phyloP scores from a whole-genome alignment of 2,113 vertebrate genomes.

The Turdus rufiventris region DNA sequence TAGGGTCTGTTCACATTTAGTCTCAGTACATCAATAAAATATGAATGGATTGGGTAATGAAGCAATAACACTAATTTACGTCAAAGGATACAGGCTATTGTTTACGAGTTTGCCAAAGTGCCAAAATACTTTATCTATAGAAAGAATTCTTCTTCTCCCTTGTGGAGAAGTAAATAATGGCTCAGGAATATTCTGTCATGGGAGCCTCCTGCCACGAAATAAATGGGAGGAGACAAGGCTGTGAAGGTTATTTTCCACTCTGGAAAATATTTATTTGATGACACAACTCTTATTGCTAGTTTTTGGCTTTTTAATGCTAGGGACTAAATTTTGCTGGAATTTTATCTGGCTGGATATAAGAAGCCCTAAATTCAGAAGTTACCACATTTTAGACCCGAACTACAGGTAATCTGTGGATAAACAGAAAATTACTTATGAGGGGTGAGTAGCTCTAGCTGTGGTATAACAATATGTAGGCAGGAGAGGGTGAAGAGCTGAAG shows the following conservation, averaged over 20 bases:
- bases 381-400: not conserved
- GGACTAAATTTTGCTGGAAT: not conserved
- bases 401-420: not conserved
- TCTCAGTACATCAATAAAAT: constrained; percentile 65
- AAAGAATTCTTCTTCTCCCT: constrained; percentile 12
- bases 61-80: constrained; percentile 61
- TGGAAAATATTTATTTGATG: not conserved
- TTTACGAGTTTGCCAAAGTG: constrained; percentile 38
- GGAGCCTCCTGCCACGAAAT: not conserved
- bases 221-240: not conserved
- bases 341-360: not conserved
- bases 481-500: not conserved
- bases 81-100: constrained; percentile 40
- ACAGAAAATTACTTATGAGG: not conserved
- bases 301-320: not conserved
- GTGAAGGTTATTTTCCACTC: not conserved
- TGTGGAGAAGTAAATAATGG: not conserved
- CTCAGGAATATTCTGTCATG: not conserved
- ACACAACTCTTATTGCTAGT: not conserved
- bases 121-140: not conserved
- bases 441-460: not conserved
- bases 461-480: not conserved
- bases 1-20: constrained; percentile 56
- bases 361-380: not conserved
- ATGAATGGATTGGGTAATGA: constrained; percentile 62